phyloP scores from a whole-genome alignment of 2,888 invertebrate species.

The Tetheella fluctuosa region DNA sequence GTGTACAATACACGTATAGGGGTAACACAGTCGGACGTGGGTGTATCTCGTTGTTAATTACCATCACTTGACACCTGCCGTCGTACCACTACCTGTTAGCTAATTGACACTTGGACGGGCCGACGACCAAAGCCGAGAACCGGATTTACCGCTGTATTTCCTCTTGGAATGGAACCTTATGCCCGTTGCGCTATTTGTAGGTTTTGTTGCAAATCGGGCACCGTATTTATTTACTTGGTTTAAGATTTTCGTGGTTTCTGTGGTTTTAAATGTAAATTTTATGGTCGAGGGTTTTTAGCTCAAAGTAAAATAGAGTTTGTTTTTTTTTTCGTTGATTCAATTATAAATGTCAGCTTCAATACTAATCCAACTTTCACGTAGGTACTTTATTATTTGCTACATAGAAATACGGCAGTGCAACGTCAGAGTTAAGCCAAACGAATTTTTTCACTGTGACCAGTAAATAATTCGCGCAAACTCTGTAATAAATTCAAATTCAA shows the following conservation, averaged over 20 bases:
- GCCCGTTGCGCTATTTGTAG: constrained; percentile 28
- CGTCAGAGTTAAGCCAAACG: constrained; percentile 36
- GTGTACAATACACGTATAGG: constrained; percentile 15
- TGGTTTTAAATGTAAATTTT: not conserved
- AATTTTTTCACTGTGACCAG: constrained; percentile 65
- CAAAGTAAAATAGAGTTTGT: too few relatives aligned
- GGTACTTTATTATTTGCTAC: too few relatives aligned
- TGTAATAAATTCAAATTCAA: too few relatives aligned
- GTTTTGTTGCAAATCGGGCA: not conserved
- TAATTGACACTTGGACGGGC: constrained; percentile 74
- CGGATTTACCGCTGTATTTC: constrained; percentile 63
- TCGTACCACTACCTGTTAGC: constrained; percentile 65
- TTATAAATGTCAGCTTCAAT: not conserved
- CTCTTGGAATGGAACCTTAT: constrained; percentile 30
- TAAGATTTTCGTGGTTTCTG: constrained; percentile 11
- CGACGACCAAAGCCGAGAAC: constrained; percentile 59
- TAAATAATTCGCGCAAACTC: constrained; percentile 62
- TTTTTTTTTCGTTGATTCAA: too few relatives aligned
- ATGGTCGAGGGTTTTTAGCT: too few relatives aligned
- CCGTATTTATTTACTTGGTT: constrained; percentile 3
- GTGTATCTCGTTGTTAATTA: constrained; percentile 68
- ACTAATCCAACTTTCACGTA: not conserved
- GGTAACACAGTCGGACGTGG: constrained; percentile 16
- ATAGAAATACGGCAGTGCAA: constrained; percentile 45
- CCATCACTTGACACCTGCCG: constrained; percentile 74